Conservation (phyloP, 2,113 vertebrate genomes). For the Paralichthys olivaceus region DNA sequence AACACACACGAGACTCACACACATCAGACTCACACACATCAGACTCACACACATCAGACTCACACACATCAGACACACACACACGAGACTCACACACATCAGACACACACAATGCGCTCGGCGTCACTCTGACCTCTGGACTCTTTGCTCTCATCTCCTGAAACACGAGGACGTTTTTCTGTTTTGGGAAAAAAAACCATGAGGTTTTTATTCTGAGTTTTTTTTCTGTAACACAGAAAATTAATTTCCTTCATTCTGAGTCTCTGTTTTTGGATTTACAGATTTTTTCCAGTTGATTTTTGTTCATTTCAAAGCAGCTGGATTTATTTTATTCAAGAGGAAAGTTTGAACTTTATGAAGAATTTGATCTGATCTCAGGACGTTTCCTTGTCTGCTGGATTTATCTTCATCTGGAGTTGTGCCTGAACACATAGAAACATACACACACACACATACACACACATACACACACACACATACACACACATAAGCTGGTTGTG, state of each 20-base stretch:
- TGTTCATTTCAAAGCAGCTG: background rate
- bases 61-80: slow-evolving; percentile 1
- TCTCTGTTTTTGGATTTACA: background rate
- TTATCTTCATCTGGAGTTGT: too few species aligned
- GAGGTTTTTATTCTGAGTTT: background rate
- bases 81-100: slow-evolving; percentile 4
- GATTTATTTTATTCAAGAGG: background rate
- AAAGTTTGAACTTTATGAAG: background rate
- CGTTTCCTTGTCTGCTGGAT: too few species aligned
- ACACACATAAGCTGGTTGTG: background rate
- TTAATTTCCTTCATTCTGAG: too few species aligned
- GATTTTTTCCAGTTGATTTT: background rate
- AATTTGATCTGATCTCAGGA: background rate
- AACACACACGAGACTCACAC: background rate
- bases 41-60: background rate
- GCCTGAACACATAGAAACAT: too few species aligned
- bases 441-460: too few species aligned
- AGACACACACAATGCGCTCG: background rate
- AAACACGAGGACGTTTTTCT: slow-evolving; percentile 10
- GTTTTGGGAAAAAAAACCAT: background rate
- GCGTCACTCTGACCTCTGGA: slow-evolving; percentile 60
- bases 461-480: background rate
- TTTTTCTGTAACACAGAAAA: background rate
- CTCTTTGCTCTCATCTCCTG: slow-evolving; percentile 24
- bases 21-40: background rate